These are phyloP conservation scores for Plectropomus leopardus DNA, from an alignment of 2,113 vertebrate species.

Conservation along the genomic window DNA sequence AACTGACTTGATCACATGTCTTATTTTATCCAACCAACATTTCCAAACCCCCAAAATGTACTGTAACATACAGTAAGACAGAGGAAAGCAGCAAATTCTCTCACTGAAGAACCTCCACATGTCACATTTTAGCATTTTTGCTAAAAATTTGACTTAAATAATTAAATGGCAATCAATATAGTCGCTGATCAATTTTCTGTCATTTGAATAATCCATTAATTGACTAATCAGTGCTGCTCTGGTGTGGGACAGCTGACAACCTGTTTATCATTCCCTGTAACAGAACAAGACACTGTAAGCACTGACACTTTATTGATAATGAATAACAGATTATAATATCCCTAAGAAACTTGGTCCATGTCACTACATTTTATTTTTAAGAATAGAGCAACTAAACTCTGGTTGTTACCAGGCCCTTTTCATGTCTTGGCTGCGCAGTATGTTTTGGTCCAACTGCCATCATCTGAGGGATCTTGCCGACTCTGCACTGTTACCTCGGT, in stretches of 20 bases:
- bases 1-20: no score
- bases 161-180: no score
- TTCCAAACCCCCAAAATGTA: no score
- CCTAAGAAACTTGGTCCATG: neutral
- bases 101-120: no score
- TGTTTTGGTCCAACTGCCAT: conserved; percentile 22
- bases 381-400: neutral
- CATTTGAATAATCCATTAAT: no score
- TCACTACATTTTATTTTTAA: neutral
- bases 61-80: no score
- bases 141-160: no score
- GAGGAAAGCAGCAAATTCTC: no score
- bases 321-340: neutral
- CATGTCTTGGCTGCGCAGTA: conserved; percentile 1
- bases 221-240: no score
- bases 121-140: no score
- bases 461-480: conserved; percentile 32
- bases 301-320: neutral
- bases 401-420: neutral
- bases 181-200: no score
- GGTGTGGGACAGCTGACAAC: neutral
- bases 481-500: conserved; percentile 56
- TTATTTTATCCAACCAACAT: no score
- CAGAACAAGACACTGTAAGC: neutral
- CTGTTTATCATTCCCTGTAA: neutral